These are phyloP conservation scores for Melanaphis sacchari DNA, from an alignment of 1,140 invertebrate species.

Conservation along the genomic window DNA sequence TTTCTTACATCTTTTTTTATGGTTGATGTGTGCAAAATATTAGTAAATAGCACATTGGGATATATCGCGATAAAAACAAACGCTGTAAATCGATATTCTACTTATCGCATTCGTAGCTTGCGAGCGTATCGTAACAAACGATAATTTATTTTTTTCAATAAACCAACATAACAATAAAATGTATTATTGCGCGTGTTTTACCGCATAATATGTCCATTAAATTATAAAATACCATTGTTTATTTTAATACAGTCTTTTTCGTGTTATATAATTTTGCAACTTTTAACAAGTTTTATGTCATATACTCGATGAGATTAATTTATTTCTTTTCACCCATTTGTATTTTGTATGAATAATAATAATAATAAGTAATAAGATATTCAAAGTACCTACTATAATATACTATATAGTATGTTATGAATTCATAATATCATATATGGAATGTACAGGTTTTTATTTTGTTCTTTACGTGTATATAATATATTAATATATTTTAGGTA, in stretches of 20 bases:
- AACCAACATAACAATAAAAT: conserved; percentile 34
- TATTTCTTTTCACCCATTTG: neutral
- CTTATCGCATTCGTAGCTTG: neutral
- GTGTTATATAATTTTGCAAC: neutral
- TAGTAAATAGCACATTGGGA: neutral
- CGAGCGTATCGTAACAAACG: conserved; percentile 12
- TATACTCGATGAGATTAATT: neutral
- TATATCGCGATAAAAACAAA: conserved; percentile 1
- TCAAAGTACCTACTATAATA: neutral
- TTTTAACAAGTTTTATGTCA: neutral
- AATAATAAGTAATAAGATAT: neutral
- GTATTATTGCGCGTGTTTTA: conserved; percentile 12
- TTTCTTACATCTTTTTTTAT: neutral
- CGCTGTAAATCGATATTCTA: conserved; percentile 18
- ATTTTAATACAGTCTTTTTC: neutral
- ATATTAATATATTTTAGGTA: neutral
- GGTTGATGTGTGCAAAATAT: neutral
- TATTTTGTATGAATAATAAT: neutral
- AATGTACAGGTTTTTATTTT: neutral
- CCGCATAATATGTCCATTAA: conserved; percentile 18
- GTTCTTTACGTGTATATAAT: neutral
- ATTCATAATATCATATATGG: neutral
- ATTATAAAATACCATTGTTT: neutral
- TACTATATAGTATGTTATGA: conserved; percentile 6
- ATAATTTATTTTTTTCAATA: conserved; percentile 40